phyloP scores from a whole-genome alignment of 2,797 vertebrate species.

The Brachyrhaphis roseni region DNA sequence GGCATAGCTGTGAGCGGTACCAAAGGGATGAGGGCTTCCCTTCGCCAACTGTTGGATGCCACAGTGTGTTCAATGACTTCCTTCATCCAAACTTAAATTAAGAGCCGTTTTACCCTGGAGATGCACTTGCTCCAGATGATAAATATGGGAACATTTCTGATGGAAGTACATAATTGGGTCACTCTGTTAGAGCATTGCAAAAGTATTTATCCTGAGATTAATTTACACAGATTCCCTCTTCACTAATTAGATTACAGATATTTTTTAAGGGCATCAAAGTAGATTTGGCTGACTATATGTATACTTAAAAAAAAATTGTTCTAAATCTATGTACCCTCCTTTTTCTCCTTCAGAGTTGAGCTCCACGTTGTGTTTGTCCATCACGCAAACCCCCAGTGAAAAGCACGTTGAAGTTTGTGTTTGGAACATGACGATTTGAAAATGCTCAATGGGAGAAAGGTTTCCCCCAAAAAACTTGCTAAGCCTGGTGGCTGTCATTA shows the following conservation, averaged over 20 bases:
- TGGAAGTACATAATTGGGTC: not conserved
- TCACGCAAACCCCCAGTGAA: not conserved
- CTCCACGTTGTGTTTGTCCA: not conserved
- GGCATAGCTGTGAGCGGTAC: conserved; percentile 52
- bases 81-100: conserved; percentile 24
- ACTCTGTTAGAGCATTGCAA: not conserved
- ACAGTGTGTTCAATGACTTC: conserved; percentile 13
- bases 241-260: not conserved
- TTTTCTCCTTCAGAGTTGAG: not conserved
- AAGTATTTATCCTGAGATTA: not conserved
- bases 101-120: not conserved
- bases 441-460: not conserved
- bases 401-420: not conserved
- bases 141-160: not conserved
- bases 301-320: not conserved
- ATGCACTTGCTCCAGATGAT: conserved; percentile 1
- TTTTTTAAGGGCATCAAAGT: not conserved
- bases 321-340: not conserved
- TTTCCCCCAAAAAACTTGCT: too few relatives aligned
- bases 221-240: not conserved
- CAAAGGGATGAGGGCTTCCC: conserved; percentile 28
- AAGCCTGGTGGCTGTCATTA: too few relatives aligned
- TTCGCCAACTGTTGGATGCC: conserved; percentile 17
- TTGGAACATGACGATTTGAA: not conserved
- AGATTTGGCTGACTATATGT: not conserved